A percentile compares a stretch with the other conserved stretches of the same genome.
These are phyloP conservation scores for Baccha elongata DNA, from an alignment of 2,888 invertebrate genomes.

Conservation along the genomic window DNA sequence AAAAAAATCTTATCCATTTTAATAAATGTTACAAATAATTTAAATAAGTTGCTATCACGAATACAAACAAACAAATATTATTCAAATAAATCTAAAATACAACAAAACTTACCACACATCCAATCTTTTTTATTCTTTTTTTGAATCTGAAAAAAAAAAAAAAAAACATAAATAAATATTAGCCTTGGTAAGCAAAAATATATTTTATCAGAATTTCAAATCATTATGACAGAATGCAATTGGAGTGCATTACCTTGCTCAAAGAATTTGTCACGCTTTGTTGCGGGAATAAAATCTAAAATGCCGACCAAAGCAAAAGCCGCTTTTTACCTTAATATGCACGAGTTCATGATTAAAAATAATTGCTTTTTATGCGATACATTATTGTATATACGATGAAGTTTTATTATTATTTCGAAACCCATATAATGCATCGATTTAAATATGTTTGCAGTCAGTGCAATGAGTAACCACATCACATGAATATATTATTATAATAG, in stretches of 20 bases:
- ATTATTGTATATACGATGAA: neutral
- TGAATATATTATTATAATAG: neutral
- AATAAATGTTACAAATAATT: neutral
- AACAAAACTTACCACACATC: constrained; percentile 51
- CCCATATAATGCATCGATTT: constrained; percentile 2
- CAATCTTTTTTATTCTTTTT: constrained; percentile 22
- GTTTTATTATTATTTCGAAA: no score
- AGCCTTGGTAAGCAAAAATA: constrained; percentile 29
- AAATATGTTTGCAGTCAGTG: neutral
- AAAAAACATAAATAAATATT: constrained; percentile 12
- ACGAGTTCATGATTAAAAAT: constrained; percentile 41
- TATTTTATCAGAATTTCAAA: constrained; percentile 22
- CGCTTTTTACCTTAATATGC: neutral
- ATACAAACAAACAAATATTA: constrained; percentile 8
- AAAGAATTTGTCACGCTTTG: constrained; percentile 34
- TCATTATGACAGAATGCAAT: constrained; percentile 30
- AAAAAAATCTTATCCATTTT: neutral
- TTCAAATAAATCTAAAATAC: constrained; percentile 2
- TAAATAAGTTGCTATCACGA: neutral
- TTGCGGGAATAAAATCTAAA: constrained; percentile 33
- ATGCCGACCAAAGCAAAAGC: constrained; percentile 41
- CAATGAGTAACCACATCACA: neutral
- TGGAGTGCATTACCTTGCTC: constrained; percentile 31
- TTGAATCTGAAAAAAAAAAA: constrained; percentile 60
- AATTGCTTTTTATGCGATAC: constrained; percentile 4